Conservation (phyloP, 1,140 invertebrate species). For the Trichonephila inaurata region DNA sequence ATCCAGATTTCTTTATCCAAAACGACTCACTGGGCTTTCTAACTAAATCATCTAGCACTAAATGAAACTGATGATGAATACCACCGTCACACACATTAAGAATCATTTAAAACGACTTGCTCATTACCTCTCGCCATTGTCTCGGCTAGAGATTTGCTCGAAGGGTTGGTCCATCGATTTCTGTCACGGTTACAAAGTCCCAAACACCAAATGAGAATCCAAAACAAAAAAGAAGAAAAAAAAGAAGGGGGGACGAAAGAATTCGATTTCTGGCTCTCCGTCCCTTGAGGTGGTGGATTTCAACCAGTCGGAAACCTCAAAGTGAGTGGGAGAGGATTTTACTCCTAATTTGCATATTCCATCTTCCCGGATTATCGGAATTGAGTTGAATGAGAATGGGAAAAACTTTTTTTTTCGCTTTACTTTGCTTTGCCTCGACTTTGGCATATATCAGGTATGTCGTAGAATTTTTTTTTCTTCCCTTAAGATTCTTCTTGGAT, state of each 20-base stretch:
- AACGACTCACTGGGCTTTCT: too few relatives aligned
- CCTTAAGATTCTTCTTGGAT: too few relatives aligned
- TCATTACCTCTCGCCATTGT: background rate
- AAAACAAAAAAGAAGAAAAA: background rate
- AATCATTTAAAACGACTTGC: background rate
- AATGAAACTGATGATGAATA: too few relatives aligned
- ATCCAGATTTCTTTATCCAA: too few relatives aligned
- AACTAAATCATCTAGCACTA: too few relatives aligned
- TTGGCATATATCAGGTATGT: conserved; percentile 15
- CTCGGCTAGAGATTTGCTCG: background rate
- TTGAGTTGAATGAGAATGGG: conserved; percentile 12
- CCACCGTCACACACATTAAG: background rate
- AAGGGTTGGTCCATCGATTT: background rate
- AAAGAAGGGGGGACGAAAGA: background rate
- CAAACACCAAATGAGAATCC: conserved; percentile 35
- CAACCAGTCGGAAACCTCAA: conserved; percentile 63
- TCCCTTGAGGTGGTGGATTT: conserved; percentile 23
- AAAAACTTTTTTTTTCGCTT: background rate
- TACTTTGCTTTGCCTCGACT: background rate
- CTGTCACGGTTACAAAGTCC: background rate
- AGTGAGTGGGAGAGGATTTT: conserved; percentile 66
- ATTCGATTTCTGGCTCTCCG: background rate
- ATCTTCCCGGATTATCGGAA: conserved; percentile 66
- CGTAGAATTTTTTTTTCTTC: background rate
- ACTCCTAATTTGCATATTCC: conserved; percentile 61